phyloP scores from a whole-genome alignment of 2,113 vertebrate genomes.

The Dromas ardeola region DNA sequence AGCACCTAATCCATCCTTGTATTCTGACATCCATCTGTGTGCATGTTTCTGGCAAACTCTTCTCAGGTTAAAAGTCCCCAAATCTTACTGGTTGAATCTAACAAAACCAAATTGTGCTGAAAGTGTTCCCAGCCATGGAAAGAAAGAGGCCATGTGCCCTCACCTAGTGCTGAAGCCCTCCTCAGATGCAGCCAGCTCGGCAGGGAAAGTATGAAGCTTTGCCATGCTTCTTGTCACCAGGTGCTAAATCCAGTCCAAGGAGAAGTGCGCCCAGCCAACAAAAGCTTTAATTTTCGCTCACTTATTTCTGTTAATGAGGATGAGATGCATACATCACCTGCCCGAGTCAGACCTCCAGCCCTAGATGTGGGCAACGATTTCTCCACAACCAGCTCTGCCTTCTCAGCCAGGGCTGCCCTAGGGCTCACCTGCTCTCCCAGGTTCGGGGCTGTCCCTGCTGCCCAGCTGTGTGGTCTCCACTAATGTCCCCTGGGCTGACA shows the following conservation, averaged over 20 bases:
- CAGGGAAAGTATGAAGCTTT: neutral
- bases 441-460: rapidly evolving
- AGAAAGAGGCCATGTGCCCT: neutral
- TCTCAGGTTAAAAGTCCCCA: neutral
- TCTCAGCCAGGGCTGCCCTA: neutral
- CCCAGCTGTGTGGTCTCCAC: neutral
- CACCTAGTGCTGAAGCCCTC: neutral
- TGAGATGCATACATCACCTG: neutral
- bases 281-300: neutral
- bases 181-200: neutral
- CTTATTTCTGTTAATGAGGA: neutral
- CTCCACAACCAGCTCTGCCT: neutral
- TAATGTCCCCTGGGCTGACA: neutral
- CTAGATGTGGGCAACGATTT: neutral
- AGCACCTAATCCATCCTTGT: neutral
- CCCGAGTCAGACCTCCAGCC: neutral
- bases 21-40: neutral
- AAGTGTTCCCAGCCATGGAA: neutral
- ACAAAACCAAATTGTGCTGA: neutral
- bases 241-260: neutral
- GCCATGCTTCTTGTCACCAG: neutral
- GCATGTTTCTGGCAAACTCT: neutral
- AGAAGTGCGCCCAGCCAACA: neutral
- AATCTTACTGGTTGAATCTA: neutral
- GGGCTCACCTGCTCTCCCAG: neutral